A percentile compares a stretch with the other conserved stretches of the same genome.
These are phyloP conservation scores for Sphaeridia pumilis DNA, from an alignment of 2,888 invertebrate species.

Conservation along the genomic window DNA sequence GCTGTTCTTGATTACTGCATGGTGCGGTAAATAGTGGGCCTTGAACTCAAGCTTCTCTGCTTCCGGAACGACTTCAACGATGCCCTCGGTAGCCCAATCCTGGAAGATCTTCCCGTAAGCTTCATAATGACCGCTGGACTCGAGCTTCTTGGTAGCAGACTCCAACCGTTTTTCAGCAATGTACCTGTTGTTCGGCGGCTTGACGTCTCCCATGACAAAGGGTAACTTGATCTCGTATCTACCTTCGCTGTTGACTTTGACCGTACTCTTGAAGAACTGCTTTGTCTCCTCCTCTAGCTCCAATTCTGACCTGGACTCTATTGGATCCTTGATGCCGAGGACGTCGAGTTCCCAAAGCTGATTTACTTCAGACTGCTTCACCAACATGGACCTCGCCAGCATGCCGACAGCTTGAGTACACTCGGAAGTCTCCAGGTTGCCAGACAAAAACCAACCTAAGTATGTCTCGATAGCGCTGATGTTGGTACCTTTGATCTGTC, in stretches of 20 bases:
- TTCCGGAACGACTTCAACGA: conserved; percentile 35
- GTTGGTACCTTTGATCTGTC: conserved; percentile 13
- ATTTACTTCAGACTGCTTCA: background rate
- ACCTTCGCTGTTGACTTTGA: conserved; percentile 7
- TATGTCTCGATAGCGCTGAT: conserved; percentile 18
- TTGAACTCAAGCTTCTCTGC: background rate
- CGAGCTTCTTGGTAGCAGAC: conserved; percentile 4
- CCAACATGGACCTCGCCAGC: background rate
- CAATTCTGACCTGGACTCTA: conserved; percentile 1
- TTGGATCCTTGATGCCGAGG: conserved; percentile 16
- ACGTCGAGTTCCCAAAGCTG: conserved; percentile 19
- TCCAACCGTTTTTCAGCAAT: conserved; percentile 13
- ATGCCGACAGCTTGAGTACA: too few species aligned
- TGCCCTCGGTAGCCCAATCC: conserved; percentile 22
- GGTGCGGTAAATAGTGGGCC: conserved; percentile 5
- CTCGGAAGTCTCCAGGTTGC: background rate
- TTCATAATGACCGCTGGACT: background rate
- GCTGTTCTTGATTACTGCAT: conserved; percentile 1
- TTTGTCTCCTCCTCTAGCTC: conserved; percentile 9
- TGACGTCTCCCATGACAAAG: conserved; percentile 6
- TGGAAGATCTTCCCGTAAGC: conserved; percentile 14
- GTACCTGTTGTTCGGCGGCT: conserved; percentile 11
- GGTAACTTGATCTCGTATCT: conserved; percentile 17
- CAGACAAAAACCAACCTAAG: conserved; percentile 20
- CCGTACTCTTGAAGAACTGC: conserved; percentile 9